Base-by-base conservation (phyloP, 2,888 invertebrate genomes). In the Amblyjoppa fuscipennis region DNA sequence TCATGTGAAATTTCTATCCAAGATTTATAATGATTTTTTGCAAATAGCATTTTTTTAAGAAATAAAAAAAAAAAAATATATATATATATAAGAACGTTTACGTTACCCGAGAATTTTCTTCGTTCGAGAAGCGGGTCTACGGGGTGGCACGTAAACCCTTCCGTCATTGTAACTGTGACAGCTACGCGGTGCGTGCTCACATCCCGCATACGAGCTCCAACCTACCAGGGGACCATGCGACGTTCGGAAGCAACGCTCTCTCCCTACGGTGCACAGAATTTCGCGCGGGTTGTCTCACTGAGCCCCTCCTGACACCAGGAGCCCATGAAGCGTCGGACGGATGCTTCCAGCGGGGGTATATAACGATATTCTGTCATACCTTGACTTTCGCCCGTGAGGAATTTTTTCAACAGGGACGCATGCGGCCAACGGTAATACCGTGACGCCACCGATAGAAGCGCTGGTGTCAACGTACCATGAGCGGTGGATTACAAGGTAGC, bases 361-460 rank as follows among this genome's bases (percentile, higher is more conserved):
- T 90, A 87, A 87, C 91, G 88, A 92, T 92, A 90, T 91, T 91
- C 90, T 91, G 91, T 93, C 92, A 92, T 93, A 91, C 92, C 93
- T 92, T 92, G 93, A 93, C 93, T 93, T 93, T 93, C 93, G 93
- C 92, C 93, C 93, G 93, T 93, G 93, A 94, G 93, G 94, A 94
- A 94, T 93, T 94, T 94, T 94, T 93, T 93, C 93, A 93, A 93
- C 93, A 94, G 94, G 94, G 92, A 93, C 93, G 93, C 94, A 94
- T 94, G 92, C 86, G 75, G 89, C 75, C 86, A 83, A 77, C 87
- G 75, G 90, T 88, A 91, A 90, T 89, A 88, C 87, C 86, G 79
- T 88, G 90, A 91, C 90, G 90, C 90, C 89, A 89, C 89, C 90
- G 89, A 87, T 89, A 90, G 90, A 90, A 90, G 90, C 90, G 89